phyloP scores from a whole-genome alignment of 2,797 vertebrate species.

The Sebastolobus altivelis region DNA sequence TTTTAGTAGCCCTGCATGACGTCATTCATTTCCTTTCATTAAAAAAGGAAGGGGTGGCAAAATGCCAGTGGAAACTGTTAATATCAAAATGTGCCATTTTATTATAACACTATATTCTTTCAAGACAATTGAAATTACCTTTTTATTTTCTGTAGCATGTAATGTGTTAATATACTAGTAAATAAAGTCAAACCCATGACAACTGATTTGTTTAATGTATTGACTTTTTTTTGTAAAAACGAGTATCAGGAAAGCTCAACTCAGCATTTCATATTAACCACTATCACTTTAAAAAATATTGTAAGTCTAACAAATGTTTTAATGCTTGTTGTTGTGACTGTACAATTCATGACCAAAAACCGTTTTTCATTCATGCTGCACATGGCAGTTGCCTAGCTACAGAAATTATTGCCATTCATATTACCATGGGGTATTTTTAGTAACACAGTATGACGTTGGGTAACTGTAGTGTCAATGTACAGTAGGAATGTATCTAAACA shows the following conservation, averaged over 20 bases:
- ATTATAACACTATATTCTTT: constrained; percentile 98
- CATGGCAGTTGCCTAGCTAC: constrained; percentile 35
- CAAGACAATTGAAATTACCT: constrained; percentile 89
- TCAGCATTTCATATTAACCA: neutral
- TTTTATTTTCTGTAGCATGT: constrained; percentile 97
- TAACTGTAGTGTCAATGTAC: constrained; percentile 1
- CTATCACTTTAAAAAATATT: no score
- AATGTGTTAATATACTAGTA: constrained; percentile 96
- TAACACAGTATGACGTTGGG: neutral
- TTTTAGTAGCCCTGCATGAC: constrained; percentile 84
- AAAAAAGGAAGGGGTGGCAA: constrained; percentile 79
- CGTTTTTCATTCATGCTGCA: constrained; percentile 19
- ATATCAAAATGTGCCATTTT: constrained; percentile 94
- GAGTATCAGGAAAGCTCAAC: neutral
- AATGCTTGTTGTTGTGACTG: neutral
- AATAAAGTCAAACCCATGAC: constrained; percentile 92
- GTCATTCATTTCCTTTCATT: constrained; percentile 78
- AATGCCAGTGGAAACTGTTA: constrained; percentile 83
- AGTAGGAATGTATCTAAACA: neutral
- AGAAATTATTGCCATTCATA: constrained; percentile 27
- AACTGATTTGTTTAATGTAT: constrained; percentile 61
- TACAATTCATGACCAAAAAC: neutral
- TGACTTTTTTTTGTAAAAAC: neutral
- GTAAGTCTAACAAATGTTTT: neutral
- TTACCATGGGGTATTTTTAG: constrained; percentile 14